phyloP scores from a whole-genome alignment of 2,888 invertebrate species.

The Synanthedon myopaeformis region DNA sequence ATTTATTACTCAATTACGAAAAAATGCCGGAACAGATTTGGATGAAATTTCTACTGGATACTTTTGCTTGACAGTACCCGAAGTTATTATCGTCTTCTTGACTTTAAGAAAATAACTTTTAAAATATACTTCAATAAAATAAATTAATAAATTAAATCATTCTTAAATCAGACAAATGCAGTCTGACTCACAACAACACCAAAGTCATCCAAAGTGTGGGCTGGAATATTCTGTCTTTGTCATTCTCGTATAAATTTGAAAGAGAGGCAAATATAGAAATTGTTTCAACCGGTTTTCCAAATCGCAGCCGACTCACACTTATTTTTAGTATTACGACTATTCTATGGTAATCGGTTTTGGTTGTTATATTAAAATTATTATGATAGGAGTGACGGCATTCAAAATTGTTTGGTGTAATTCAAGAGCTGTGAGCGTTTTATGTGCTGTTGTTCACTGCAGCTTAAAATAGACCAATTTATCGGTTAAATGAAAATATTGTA shows the following conservation, averaged over 20 bases:
- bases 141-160: background rate
- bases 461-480: too few species aligned
- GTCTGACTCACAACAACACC: background rate
- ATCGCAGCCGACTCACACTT: background rate
- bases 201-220: background rate
- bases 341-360: background rate
- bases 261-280: background rate
- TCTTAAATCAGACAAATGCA: background rate
- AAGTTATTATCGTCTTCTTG: too few species aligned
- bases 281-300: background rate
- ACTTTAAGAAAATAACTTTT: too few species aligned
- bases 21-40: too few species aligned
- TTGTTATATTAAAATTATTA: background rate
- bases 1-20: too few species aligned
- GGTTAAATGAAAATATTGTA: too few species aligned
- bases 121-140: too few species aligned
- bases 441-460: too few species aligned
- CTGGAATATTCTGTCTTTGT: background rate
- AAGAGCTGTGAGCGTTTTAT: background rate
- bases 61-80: too few species aligned
- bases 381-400: background rate
- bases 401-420: background rate
- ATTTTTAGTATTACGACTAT: conserved; percentile 1
- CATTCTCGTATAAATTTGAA: background rate
- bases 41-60: too few species aligned